These are phyloP conservation scores for Plectus sambesii DNA, from an alignment of 1,140 invertebrate genomes.

Conservation along the genomic window DNA sequence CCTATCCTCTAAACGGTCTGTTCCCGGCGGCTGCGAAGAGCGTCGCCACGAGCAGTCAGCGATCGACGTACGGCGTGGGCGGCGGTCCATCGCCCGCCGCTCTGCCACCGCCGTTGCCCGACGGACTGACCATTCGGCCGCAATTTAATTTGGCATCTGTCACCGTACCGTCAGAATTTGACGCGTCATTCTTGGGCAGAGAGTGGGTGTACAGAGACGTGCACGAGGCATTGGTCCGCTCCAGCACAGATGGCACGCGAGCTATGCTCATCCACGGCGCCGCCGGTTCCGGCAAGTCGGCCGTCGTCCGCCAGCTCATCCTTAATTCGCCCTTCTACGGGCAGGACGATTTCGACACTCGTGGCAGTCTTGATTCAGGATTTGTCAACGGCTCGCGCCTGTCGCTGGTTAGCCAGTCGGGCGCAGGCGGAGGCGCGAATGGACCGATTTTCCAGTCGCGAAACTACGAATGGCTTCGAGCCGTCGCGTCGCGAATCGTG, in stretches of 20 bases:
- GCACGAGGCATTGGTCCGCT: slow-evolving; percentile 18
- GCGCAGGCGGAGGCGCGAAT: no score
- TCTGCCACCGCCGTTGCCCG: no score
- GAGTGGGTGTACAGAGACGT: slow-evolving; percentile 33
- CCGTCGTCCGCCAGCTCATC: slow-evolving; percentile 20
- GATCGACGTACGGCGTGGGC: no score
- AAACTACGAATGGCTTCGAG: slow-evolving; percentile 31
- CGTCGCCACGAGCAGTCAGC: no score
- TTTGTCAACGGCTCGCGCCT: slow-evolving; percentile 21
- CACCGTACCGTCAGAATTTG: no score
- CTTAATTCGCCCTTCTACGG: slow-evolving; percentile 23
- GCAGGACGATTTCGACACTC: slow-evolving; percentile 17
- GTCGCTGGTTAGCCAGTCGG: no score
- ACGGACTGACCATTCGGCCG: no score
- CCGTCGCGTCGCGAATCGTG: slow-evolving; percentile 18
- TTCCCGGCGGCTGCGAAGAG: no score
- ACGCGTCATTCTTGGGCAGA: slow-evolving; percentile 27
- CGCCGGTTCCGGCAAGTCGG: slow-evolving; percentile 24
- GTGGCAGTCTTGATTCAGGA: slow-evolving; percentile 31
- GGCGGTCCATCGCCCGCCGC: no score
- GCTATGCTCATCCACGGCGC: slow-evolving; percentile 21
- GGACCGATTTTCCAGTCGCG: slow-evolving; percentile 20
- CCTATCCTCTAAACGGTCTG: no score
- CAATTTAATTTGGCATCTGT: no score
- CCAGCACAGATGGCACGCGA: slow-evolving; percentile 16